phyloP scores from a whole-genome alignment of 2,797 vertebrate species.

The Sylvia borin region DNA sequence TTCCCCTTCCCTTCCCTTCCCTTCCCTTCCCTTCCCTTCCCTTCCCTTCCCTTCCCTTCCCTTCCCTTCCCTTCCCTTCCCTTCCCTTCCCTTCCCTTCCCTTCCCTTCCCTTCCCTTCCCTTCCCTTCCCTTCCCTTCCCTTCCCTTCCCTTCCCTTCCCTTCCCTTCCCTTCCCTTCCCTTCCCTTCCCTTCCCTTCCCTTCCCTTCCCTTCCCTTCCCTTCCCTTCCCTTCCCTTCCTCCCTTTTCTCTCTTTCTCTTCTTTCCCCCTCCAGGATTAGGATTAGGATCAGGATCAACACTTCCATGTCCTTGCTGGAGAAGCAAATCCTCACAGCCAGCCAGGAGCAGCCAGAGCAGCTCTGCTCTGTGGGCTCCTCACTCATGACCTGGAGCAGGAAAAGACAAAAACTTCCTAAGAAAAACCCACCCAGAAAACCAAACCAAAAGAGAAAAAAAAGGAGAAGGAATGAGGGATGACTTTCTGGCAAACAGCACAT shows the following conservation, averaged over 20 bases:
- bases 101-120: too few species aligned
- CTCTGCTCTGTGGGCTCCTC: not conserved
- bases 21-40: not conserved
- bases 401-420: not conserved
- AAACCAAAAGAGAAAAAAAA: not conserved
- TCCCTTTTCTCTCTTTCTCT: too few species aligned
- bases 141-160: too few species aligned
- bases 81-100: too few species aligned
- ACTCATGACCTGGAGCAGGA: not conserved
- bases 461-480: not conserved
- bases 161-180: not conserved
- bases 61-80: too few species aligned
- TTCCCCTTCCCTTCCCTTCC: not conserved
- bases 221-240: not conserved
- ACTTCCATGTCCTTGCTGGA: not conserved
- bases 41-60: not conserved
- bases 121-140: too few species aligned
- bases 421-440: fast-evolving
- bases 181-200: too few species aligned
- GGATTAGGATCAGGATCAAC: not conserved
- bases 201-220: too few species aligned
- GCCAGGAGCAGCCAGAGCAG: not conserved
- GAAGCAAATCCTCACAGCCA: not conserved
- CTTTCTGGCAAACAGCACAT: not conserved
- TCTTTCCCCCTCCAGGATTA: not conserved